Evolutionary conservation across 2,797 vertebrate genomes (phyloP).

Genomic region (Psittacula derbiana): DNA sequence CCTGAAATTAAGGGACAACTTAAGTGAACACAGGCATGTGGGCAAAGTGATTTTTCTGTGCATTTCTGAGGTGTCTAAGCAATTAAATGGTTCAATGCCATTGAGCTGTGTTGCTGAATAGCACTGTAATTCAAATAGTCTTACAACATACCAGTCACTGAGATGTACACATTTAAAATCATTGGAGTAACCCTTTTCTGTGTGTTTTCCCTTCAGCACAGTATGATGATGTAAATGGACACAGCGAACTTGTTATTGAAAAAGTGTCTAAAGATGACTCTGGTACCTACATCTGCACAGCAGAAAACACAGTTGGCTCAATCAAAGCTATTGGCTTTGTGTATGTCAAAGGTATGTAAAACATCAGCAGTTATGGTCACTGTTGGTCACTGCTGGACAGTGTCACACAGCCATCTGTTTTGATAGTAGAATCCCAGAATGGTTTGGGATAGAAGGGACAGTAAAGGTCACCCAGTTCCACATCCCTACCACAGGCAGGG

Average conservation of each 20-base stretch:
- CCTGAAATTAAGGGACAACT: background rate
- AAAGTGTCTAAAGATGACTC: slow-evolving; percentile 89
- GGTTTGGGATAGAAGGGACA: background rate
- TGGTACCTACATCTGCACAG: slow-evolving; percentile 91
- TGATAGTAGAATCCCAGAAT: background rate
- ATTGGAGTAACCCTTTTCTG: background rate
- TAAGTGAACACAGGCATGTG: background rate
- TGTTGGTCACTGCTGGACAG: background rate
- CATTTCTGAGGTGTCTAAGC: background rate
- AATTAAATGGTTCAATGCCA: background rate
- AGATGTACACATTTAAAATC: background rate
- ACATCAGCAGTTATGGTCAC: background rate
- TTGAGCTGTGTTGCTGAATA: background rate
- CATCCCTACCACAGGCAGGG: background rate
- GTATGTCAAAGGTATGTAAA: slow-evolving; percentile 89
- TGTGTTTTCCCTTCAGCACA: slow-evolving; percentile 76
- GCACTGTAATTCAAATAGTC: background rate
- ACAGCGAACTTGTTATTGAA: slow-evolving; percentile 90
- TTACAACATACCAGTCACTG: no score
- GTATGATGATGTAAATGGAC: slow-evolving; percentile 81
- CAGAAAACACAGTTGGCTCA: slow-evolving; percentile 88
- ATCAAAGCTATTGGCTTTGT: slow-evolving; percentile 91
- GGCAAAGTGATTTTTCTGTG: background rate
- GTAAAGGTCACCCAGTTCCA: background rate
- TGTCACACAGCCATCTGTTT: background rate